These are phyloP conservation scores for Nymphalis c-album DNA, from an alignment of 2,888 invertebrate species.

Conservation along the genomic window DNA sequence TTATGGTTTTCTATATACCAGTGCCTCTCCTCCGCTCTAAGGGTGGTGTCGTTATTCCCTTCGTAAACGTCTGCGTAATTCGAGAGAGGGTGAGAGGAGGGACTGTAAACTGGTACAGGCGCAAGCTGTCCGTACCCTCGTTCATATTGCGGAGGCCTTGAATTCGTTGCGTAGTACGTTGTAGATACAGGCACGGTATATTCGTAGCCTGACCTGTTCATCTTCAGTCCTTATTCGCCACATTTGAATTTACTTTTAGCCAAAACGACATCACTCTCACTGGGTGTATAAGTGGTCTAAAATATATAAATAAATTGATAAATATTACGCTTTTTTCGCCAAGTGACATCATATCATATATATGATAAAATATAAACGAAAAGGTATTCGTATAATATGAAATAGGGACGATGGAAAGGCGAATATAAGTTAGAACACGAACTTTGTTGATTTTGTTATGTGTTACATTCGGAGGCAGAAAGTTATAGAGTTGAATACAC, in stretches of 20 bases:
- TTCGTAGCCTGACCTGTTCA: conserved; percentile 80
- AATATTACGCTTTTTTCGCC: conserved; percentile 52
- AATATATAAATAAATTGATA: conserved; percentile 2
- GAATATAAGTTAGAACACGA: conserved; percentile 55
- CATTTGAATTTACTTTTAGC: conserved; percentile 71
- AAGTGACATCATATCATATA: neutral
- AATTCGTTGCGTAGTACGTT: conserved; percentile 72
- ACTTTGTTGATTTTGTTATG: conserved; percentile 68
- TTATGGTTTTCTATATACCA: conserved; percentile 81
- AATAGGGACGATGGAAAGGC: conserved; percentile 37
- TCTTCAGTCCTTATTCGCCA: conserved; percentile 73
- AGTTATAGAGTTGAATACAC: conserved; percentile 69
- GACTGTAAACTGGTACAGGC: conserved; percentile 69
- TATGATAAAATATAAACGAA: neutral
- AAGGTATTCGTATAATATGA: conserved; percentile 34
- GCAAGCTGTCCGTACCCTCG: conserved; percentile 72
- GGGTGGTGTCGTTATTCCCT: conserved; percentile 78
- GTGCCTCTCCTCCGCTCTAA: conserved; percentile 76
- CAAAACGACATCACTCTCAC: conserved; percentile 33
- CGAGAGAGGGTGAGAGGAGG: conserved; percentile 72
- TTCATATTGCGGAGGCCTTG: conserved; percentile 75
- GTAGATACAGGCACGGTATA: conserved; percentile 76
- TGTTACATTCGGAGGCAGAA: conserved; percentile 61
- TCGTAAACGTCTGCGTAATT: conserved; percentile 79
- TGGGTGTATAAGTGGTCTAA: conserved; percentile 23